A percentile compares a stretch with the other conserved stretches of the same genome.
These are phyloP conservation scores for Crotalus helleri DNA, from an alignment of 2,113 vertebrate genomes.

Conservation along the genomic window DNA sequence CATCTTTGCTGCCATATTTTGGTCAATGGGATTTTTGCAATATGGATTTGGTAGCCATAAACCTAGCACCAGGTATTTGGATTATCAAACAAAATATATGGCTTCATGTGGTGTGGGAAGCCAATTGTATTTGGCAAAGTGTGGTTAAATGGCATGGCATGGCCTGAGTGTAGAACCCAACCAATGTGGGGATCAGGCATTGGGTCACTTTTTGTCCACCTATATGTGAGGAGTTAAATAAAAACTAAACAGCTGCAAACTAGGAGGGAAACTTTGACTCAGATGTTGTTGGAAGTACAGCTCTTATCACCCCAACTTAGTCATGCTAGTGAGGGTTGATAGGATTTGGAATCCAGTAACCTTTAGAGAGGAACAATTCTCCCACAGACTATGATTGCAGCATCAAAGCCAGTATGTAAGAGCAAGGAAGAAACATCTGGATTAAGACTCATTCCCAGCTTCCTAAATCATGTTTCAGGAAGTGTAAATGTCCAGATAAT, in stretches of 20 bases:
- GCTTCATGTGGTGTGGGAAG: neutral
- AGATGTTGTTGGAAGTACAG: neutral
- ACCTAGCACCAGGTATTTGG: neutral
- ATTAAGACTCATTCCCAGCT: neutral
- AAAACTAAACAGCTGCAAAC: neutral
- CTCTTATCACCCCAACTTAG: neutral
- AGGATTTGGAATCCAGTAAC: neutral
- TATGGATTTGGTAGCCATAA: neutral
- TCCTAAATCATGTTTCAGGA: neutral
- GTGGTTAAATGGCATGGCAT: neutral
- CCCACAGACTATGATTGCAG: neutral
- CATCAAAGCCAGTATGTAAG: neutral
- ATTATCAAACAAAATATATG: neutral
- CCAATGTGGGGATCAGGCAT: neutral
- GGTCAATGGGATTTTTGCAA: neutral
- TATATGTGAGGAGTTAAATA: neutral
- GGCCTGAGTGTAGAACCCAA: neutral
- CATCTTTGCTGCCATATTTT: neutral
- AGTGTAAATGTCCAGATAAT: neutral
- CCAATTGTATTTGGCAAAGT: neutral
- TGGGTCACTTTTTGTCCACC: neutral
- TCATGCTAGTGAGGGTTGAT: neutral
- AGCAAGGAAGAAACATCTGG: neutral
- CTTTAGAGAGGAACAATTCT: neutral
- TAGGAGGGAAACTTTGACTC: neutral